Conservation (phyloP, 2,888 invertebrate genomes). For the Watsonalla binaria region DNA sequence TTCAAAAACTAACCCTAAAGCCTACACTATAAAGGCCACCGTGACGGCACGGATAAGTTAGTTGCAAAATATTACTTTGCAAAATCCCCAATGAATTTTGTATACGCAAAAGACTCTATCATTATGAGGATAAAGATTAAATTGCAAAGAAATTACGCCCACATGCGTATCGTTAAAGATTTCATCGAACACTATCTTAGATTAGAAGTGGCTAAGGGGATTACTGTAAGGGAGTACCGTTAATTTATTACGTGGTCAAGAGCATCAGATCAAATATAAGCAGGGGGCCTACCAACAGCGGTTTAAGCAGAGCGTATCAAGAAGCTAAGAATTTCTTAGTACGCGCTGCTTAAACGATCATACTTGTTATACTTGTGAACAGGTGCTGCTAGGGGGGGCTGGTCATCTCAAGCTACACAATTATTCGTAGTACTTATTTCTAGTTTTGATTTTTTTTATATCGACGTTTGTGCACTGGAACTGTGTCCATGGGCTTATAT, state of each 20-base stretch:
- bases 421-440: too few species aligned
- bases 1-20: constrained; percentile 23
- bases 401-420: too few species aligned
- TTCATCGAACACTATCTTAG: constrained; percentile 75
- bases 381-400: too few species aligned
- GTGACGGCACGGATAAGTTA: constrained; percentile 9
- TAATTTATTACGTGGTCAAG: constrained; percentile 6
- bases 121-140: not conserved
- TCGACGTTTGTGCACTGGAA: too few species aligned
- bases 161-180: constrained; percentile 63
- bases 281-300: too few species aligned
- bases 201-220: constrained; percentile 55
- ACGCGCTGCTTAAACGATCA: too few species aligned
- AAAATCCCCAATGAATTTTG: not conserved
- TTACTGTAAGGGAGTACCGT: not conserved
- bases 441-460: too few species aligned
- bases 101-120: not conserved
- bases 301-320: too few species aligned
- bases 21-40: constrained; percentile 8
- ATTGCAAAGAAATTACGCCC: not conserved
- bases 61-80: constrained; percentile 5
- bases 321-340: too few species aligned
- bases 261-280: too few species aligned
- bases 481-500: too few species aligned
- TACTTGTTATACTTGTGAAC: too few species aligned